A percentile compares a stretch with the other conserved stretches of the same genome.
Conservation (phyloP, 2,113 vertebrate species). For the Pampusana beccarii region DNA sequence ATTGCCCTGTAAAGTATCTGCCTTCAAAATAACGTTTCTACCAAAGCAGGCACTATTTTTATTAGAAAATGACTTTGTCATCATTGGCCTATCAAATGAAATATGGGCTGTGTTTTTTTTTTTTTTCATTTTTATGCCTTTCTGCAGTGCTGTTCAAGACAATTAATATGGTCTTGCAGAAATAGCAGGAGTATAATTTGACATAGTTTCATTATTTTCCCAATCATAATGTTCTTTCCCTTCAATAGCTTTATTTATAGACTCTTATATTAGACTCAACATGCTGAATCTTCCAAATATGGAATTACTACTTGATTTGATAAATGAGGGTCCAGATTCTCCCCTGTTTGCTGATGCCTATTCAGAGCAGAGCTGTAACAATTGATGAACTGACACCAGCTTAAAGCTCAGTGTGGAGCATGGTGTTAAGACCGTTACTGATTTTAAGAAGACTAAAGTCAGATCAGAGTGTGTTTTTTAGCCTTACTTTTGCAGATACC, state of each 20-base stretch:
- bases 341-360: background rate
- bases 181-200: background rate
- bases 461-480: background rate
- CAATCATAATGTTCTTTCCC: background rate
- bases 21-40: background rate
- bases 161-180: background rate
- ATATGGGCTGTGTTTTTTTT: background rate
- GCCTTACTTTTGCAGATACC: background rate
- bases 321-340: background rate
- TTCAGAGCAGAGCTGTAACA: background rate
- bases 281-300: conserved; percentile 19
- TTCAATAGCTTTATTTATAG: conserved; percentile 41
- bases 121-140: conserved; percentile 25
- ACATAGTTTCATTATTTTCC: background rate
- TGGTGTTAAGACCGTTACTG: background rate
- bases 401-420: background rate
- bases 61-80: background rate
- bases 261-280: background rate
- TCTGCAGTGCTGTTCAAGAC: background rate
- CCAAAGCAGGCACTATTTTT: background rate
- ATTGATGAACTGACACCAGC: background rate
- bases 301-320: background rate
- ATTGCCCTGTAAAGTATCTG: background rate
- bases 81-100: background rate
- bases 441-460: background rate